phyloP scores from a whole-genome alignment of 1,140 invertebrate species.

The Drosophila sucinea region DNA sequence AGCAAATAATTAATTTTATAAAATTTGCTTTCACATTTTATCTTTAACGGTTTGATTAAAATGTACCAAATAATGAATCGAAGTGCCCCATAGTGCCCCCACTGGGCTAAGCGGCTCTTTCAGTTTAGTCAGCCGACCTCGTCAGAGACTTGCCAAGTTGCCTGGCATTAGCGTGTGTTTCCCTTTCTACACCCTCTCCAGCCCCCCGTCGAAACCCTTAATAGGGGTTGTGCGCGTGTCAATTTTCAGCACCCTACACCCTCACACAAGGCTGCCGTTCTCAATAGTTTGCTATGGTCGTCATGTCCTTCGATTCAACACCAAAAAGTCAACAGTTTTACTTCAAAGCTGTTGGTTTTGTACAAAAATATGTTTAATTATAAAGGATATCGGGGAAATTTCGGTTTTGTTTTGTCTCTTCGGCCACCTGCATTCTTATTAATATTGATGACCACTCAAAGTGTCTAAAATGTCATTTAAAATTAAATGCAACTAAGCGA shows the following conservation, averaged over 20 bases:
- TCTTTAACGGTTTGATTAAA: no score
- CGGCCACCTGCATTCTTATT: slow-evolving; percentile 43
- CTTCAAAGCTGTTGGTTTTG: neutral
- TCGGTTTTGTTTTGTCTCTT: neutral
- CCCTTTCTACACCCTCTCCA: neutral
- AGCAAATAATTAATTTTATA: no score
- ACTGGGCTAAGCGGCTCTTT: no score
- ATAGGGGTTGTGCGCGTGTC: neutral
- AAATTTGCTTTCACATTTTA: no score
- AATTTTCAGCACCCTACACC: neutral
- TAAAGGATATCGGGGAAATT: no score
- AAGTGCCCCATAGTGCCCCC: no score
- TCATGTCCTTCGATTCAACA: neutral
- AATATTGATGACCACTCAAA: slow-evolving; percentile 49
- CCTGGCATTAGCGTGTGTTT: slow-evolving; percentile 1
- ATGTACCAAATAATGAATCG: no score
- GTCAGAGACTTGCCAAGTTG: neutral
- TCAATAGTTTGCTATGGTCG: neutral
- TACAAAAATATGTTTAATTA: no score
- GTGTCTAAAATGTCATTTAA: slow-evolving; percentile 27
- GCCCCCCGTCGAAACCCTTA: neutral
- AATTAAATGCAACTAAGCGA: slow-evolving; percentile 25
- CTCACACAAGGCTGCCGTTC: neutral
- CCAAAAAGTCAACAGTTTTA: neutral
- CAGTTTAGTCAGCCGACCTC: neutral